Base-by-base conservation (phyloP, 2,888 invertebrate genomes). In the Ganaspis brasiliensis region DNA sequence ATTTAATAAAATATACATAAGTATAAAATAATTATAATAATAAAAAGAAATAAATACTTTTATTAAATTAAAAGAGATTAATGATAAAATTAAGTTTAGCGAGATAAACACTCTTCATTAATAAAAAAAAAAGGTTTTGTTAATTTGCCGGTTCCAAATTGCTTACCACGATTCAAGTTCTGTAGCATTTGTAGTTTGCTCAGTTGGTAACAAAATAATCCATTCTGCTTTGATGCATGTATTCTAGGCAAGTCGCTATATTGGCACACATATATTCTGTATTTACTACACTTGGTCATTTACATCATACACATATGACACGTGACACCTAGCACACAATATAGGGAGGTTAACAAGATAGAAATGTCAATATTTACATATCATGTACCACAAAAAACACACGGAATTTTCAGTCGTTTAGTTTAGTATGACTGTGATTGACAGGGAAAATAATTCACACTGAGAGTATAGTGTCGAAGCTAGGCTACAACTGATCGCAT, bases 401-500 rank as follows among this genome's bases (percentile, higher is more conserved):
- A 4, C 19, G 12, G 12, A 63, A 63, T 40, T 63, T 12, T 10
- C 3, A 21, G n/a, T 0, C 6, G 40, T 45, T 21, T n/a, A 8
- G n/a, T 14, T 67, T 45, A 45, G 9, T 45, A 9, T 45, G 21
- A 45, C n/a, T 40, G 37, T 45, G 14, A 67, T 21, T 67, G 67
- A 45, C 21, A 67, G 12, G n/a, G 9, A 8, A 45, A 24, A 24
- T 24, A 24, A 24, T 67, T 24, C 14, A 21, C 67, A 40, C n/a
- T n/a, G 21, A 24, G 12, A 14, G 52, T 56, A 12, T 14, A 45
- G 40, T 19, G 35, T 10, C 31, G 35, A 61, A 24, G 45, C n/a
- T 40, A 45, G 67, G 24, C n/a, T 40, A 67, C 67, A 37, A 45
- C 67, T 67, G 67, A 67, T 67, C 40, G 67, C 67, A 67, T 67